phyloP scores from a whole-genome alignment of 2,888 invertebrate genomes.

The Noctua fimbriata region DNA sequence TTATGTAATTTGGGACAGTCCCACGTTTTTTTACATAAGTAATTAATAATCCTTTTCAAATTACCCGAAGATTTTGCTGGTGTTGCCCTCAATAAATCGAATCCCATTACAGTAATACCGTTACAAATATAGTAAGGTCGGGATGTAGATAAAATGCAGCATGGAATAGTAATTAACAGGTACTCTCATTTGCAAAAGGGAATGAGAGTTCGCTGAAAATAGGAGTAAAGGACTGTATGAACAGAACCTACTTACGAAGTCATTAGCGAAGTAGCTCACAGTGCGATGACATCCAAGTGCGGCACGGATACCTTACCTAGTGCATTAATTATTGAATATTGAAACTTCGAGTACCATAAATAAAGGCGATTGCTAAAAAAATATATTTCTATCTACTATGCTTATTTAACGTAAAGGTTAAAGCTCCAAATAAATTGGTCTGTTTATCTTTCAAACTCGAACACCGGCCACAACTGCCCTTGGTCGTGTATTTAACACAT shows the following conservation, averaged over 20 bases:
- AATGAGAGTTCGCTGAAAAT: not conserved
- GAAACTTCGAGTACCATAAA: not conserved
- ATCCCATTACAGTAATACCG: not conserved
- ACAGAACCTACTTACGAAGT: not conserved
- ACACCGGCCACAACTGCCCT: slow-evolving; percentile 78
- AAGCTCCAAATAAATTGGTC: slow-evolving; percentile 18
- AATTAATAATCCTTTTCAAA: not conserved
- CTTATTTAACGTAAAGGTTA: slow-evolving; percentile 11
- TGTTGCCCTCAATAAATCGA: not conserved
- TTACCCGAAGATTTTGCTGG: not conserved
- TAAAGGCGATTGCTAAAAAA: not conserved
- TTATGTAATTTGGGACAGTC: not conserved
- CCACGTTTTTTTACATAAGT: not conserved
- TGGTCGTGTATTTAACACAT: slow-evolving; percentile 83
- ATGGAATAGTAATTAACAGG: not conserved
- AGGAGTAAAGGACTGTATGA: not conserved
- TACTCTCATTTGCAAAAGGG: not conserved
- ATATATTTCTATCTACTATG: not conserved
- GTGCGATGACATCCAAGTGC: slow-evolving; percentile 52
- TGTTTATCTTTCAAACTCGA: slow-evolving; percentile 57
- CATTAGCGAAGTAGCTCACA: slow-evolving; percentile 18
- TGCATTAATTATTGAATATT: slow-evolving; percentile 17
- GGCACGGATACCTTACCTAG: slow-evolving; percentile 1
- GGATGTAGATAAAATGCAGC: not conserved
- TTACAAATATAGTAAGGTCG: not conserved